A percentile compares a stretch with the other conserved stretches of the same genome.
These are phyloP conservation scores for Sphecodes monilicornis DNA, from an alignment of 2,888 invertebrate species.

Conservation along the genomic window DNA sequence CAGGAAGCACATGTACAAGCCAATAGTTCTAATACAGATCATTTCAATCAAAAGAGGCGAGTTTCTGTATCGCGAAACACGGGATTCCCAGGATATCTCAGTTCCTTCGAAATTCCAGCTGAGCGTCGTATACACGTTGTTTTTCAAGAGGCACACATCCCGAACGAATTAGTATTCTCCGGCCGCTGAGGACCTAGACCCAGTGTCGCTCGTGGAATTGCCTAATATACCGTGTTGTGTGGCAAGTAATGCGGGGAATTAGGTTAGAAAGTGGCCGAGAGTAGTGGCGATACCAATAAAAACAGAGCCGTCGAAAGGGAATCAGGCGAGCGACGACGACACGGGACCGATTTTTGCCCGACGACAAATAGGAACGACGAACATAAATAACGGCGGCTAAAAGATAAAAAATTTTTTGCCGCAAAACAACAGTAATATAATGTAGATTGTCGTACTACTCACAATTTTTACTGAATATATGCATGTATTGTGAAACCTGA, in stretches of 20 bases:
- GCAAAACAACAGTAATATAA: no score
- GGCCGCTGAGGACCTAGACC: slow-evolving; percentile 75
- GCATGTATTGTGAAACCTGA: no score
- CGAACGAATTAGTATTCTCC: slow-evolving; percentile 70
- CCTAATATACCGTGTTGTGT: slow-evolving; percentile 66
- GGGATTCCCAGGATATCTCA: not conserved
- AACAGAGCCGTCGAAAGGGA: slow-evolving; percentile 14
- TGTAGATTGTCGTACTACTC: no score
- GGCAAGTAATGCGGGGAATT: slow-evolving; percentile 67
- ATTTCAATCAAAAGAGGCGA: not conserved
- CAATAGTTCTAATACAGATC: no score
- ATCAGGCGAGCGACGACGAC: not conserved
- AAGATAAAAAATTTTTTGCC: no score
- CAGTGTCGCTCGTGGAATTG: slow-evolving; percentile 71
- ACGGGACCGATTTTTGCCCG: not conserved
- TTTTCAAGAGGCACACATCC: slow-evolving; percentile 37
- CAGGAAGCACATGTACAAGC: not conserved
- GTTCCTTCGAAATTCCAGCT: slow-evolving; percentile 17
- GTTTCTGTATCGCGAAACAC: no score
- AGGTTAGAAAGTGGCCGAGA: slow-evolving; percentile 75
- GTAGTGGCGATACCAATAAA: slow-evolving; percentile 18
- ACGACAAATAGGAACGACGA: not conserved
- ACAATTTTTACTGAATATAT: no score
- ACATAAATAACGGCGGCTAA: not conserved
- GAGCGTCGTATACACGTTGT: slow-evolving; percentile 7